Evolutionary conservation across 1,140 invertebrate genomes (phyloP), one percentile per base, ranked within the genome.

Genomic region (Apis dorsata): DNA sequence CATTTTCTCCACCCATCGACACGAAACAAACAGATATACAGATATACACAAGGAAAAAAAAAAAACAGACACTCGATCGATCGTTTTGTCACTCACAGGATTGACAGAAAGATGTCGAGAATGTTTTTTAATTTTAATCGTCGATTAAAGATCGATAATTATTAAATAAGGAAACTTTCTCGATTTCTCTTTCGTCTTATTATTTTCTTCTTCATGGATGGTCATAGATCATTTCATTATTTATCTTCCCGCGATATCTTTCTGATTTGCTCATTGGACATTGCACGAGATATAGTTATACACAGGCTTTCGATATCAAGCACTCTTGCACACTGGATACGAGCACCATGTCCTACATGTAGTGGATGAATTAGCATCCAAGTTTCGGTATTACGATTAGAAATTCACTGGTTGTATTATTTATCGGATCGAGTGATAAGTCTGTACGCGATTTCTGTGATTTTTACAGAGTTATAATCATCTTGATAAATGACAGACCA

Each of bases 1-100:
- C 84, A 34, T 86, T 81, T 83, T 72, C 34, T 51, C 21, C 66
- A 51, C 59, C 74, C 34, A 75, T 21, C 74, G 68, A 71, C 51
- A 76, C 70, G 34, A 44, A 73, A 8, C 81, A 51, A 44, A 81
- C 55, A 69, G 57, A 72, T 57, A 68, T 7, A 44, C 34, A 7
- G 34, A 44, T 7, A 44, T 44, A 44, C 34, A 44, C 5, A 44
- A 44, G 2, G 5, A 44, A 44, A 44, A 44, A 44, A 44, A 44
- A 44, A 44, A 44, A 44, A 44, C 34, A 44, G 34, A 44, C 34
- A 44, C 5, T 44, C 4, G 34, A 28, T 28, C 28, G 28, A 34
- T 34, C 34, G 3, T 34, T 2, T 34, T 34, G 2, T 34, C 34
- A 0, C 3, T 34, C 34, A 34, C 3, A 44, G 34, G 34, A 44